A percentile compares a stretch with the other conserved stretches of the same genome.
Conservation (phyloP, 2,797 vertebrate species). For the Cirrhinus mrigala region DNA sequence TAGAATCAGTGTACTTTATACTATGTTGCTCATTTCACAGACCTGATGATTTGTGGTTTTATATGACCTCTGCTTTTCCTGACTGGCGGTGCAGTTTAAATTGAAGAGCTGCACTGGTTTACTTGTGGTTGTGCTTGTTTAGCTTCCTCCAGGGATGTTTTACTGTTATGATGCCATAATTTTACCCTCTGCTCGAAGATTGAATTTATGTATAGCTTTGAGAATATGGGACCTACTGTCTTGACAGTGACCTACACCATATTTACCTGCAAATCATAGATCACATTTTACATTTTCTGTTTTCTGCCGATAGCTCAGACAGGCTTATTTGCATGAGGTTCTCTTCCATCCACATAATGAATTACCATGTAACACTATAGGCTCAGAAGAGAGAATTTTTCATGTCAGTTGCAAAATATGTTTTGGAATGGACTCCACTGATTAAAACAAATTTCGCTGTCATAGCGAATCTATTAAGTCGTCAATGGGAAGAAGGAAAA, state of each 20-base stretch:
- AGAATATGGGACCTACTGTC: constrained; percentile 8
- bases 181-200: not conserved
- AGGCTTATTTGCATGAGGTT: not conserved
- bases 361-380: not conserved
- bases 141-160: not conserved
- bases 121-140: not conserved
- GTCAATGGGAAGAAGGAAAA: not conserved
- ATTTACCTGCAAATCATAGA: not conserved
- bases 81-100: not conserved
- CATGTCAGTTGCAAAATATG: constrained; percentile 10
- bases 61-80: not conserved
- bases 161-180: constrained; percentile 15
- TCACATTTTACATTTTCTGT: constrained; percentile 11
- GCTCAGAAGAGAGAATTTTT: not conserved
- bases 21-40: not conserved
- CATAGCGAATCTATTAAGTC: constrained; percentile 27
- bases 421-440: constrained; percentile 22
- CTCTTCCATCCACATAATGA: not conserved
- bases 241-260: not conserved
- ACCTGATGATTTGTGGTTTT: constrained; percentile 11
- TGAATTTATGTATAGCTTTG: constrained; percentile 10
- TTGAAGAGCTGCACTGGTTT: not conserved
- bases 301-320: not conserved
- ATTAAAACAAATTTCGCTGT: constrained; percentile 29
- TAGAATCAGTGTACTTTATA: not conserved